phyloP scores from a whole-genome alignment of 2,797 vertebrate genomes.

The Chaunax sp. region DNA sequence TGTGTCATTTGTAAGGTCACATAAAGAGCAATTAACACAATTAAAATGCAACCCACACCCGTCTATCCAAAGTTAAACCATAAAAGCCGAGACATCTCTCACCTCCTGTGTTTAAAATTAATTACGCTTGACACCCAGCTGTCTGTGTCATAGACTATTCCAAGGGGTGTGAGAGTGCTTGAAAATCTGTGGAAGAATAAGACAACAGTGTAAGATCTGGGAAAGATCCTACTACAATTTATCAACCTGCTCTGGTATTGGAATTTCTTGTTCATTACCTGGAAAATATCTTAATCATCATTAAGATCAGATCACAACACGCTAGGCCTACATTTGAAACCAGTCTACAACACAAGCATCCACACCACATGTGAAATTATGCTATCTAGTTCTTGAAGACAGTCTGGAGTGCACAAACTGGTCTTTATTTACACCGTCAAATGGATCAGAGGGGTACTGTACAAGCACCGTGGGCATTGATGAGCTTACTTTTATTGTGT shows the following conservation, averaged over 20 bases:
- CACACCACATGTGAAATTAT: too few relatives aligned
- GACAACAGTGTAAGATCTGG: conserved; percentile 5
- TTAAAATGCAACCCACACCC: conserved; percentile 14
- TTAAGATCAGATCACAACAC: too few relatives aligned
- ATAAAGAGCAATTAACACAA: background rate
- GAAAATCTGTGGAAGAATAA: conserved; percentile 9
- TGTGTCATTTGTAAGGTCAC: background rate
- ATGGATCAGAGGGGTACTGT: too few relatives aligned
- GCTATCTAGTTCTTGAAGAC: too few relatives aligned
- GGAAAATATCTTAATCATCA: background rate
- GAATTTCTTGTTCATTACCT: too few relatives aligned
- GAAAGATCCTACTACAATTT: background rate
- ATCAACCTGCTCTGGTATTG: background rate
- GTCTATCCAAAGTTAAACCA: conserved; percentile 3
- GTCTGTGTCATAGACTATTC: conserved; percentile 1
- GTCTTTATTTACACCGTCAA: too few relatives aligned
- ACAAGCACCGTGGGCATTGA: too few relatives aligned
- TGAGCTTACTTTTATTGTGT: too few relatives aligned
- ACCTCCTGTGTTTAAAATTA: conserved; percentile 24
- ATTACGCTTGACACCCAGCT: conserved; percentile 10
- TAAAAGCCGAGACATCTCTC: conserved; percentile 19
- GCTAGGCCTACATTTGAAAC: too few relatives aligned
- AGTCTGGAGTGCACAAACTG: too few relatives aligned
- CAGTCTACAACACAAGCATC: too few relatives aligned
- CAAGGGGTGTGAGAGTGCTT: conserved; percentile 23